Percentiles rank a stretch among this genome's conserved stretches.
These are phyloP conservation scores for Spodoptera litura DNA, from an alignment of 1,140 invertebrate genomes.

Conservation along the genomic window DNA sequence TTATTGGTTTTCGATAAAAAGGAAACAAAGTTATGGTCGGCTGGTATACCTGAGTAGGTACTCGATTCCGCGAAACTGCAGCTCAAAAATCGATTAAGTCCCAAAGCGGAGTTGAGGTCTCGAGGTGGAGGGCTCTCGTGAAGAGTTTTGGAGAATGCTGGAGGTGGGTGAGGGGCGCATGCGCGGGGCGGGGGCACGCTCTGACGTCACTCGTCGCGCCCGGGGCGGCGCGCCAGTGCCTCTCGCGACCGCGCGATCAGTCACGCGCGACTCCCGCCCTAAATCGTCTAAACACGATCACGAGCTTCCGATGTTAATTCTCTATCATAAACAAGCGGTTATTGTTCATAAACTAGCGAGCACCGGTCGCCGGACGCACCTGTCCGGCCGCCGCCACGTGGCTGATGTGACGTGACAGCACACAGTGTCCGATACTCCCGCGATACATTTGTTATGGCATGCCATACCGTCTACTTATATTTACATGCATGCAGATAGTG, in stretches of 20 bases:
- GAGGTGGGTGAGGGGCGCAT: conserved; percentile 65
- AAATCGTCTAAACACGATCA: conserved; percentile 68
- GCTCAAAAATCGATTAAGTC: conserved; percentile 83
- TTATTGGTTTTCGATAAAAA: conserved; percentile 44
- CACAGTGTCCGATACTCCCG: conserved; percentile 42
- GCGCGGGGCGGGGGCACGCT: conserved; percentile 72
- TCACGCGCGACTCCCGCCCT: conserved; percentile 77
- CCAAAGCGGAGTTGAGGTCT: conserved; percentile 83
- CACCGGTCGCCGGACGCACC: conserved; percentile 23
- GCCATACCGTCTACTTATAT: conserved; percentile 48
- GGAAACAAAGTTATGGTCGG: conserved; percentile 32
- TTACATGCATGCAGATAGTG: conserved; percentile 30
- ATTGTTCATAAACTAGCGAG: conserved; percentile 38
- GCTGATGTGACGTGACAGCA: conserved; percentile 52
- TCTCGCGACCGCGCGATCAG: conserved; percentile 75
- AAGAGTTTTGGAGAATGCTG: conserved; percentile 74
- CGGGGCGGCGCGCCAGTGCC: conserved; percentile 75
- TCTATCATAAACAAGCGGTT: conserved; percentile 64
- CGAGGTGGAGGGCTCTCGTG: conserved; percentile 78
- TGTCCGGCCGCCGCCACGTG: conserved; percentile 52
- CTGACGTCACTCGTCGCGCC: conserved; percentile 80
- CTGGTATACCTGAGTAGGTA: conserved; percentile 53
- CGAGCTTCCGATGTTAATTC: conserved; percentile 79
- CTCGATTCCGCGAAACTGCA: conserved; percentile 66
- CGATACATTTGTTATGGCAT: conserved; percentile 38